Evolutionary conservation across 1,140 invertebrate genomes (phyloP).

Genomic region (Adelges cooleyi): DNA sequence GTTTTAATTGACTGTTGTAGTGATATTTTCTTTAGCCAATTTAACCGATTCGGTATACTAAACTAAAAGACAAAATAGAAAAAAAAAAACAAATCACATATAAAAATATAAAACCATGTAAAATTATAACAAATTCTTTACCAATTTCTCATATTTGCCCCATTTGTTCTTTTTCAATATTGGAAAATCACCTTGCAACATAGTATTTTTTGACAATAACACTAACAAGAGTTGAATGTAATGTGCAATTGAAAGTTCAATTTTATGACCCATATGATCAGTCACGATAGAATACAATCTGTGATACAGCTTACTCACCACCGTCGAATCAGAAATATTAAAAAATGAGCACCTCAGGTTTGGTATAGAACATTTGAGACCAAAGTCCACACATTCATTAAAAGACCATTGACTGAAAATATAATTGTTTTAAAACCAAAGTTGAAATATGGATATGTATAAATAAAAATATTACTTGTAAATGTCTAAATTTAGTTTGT

Average conservation of each 20-base stretch:
- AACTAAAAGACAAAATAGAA: not conserved
- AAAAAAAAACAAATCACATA: not conserved
- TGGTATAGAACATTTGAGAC: not conserved
- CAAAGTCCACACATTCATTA: conserved; percentile 7
- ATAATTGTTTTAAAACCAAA: not conserved
- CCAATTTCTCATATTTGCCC: too few relatives aligned
- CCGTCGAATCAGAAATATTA: not conserved
- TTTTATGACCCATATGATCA: not conserved
- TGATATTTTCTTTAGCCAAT: not conserved
- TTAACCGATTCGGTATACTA: not conserved
- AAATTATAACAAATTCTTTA: too few relatives aligned
- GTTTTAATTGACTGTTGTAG: not conserved
- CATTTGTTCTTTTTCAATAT: not conserved
- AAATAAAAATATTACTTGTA: not conserved
- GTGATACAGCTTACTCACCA: not conserved
- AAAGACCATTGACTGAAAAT: conserved; percentile 4
- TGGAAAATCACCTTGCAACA: not conserved
- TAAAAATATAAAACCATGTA: too few relatives aligned
- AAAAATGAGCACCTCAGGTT: not conserved
- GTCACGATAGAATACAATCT: not conserved
- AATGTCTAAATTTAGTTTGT: conserved; percentile 9
- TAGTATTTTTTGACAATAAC: not conserved
- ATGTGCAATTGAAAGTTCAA: not conserved
- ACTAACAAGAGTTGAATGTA: conserved; percentile 1
- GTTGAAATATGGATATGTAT: not conserved